Percentiles rank a stretch among this genome's conserved stretches.
Evolutionary conservation across 1,140 invertebrate species (phyloP).

Genomic region (Drosophila tsacasi): DNA sequence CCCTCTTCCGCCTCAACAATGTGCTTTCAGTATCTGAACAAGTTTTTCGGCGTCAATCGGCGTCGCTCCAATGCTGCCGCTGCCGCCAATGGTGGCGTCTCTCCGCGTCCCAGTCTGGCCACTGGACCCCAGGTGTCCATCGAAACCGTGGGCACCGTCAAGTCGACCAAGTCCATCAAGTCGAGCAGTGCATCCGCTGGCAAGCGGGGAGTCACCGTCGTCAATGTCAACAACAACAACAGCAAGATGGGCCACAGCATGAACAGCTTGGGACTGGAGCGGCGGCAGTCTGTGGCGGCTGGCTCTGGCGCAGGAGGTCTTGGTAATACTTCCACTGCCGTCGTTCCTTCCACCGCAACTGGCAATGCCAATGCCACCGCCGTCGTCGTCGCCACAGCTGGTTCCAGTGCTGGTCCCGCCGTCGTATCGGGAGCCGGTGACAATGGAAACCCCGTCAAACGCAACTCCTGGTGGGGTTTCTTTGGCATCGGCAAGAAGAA

Average conservation of each 20-base stretch:
- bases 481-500: constrained; percentile 44
- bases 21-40: constrained; percentile 56
- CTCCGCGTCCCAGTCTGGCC: constrained; percentile 34
- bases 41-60: constrained; percentile 38
- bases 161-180: constrained; percentile 3
- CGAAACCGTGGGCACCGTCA: constrained; percentile 14
- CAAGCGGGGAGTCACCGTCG: background rate
- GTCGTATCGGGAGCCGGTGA: background rate
- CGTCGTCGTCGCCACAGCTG: background rate
- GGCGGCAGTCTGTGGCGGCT: background rate
- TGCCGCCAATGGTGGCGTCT: background rate
- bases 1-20: constrained; percentile 9
- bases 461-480: constrained; percentile 53
- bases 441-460: background rate
- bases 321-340: no score
- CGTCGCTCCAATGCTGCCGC: constrained; percentile 7
- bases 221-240: no score
- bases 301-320: background rate
- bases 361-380: no score
- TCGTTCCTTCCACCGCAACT: no score
- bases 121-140: constrained; percentile 7
- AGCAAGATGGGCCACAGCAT: background rate
- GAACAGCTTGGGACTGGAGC: background rate
- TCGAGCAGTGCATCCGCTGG: background rate
- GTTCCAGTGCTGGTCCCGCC: background rate